Evolutionary conservation across 2,113 vertebrate genomes (phyloP), one percentile per base, ranked within the genome.

Genomic region (Leiothrix lutea): DNA sequence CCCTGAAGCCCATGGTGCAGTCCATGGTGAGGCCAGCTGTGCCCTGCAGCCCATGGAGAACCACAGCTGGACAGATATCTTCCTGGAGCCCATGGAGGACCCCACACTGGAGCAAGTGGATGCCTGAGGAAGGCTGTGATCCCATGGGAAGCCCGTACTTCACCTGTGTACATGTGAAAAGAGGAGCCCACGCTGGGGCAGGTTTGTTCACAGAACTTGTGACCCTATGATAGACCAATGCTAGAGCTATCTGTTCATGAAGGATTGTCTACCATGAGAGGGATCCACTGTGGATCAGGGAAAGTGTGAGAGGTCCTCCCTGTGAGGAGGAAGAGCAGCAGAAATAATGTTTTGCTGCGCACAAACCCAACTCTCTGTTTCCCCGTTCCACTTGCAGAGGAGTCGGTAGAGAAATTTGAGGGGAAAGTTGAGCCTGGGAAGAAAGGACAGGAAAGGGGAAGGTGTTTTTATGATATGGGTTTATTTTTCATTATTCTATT

Each of bases 1-100:
- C 29, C 10, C 29, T 64, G 12, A 1, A 58, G 29, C 12, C n/a
- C 0, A 0, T 38, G 33, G 23, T 45, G 20, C 24, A 50, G 26
- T 12, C 23, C 28, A 16, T 16, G 24, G 48, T 5, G 20, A 50
- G 28, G 9, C 31, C 31, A 80, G 24, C 13, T 56, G 40, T 44
- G 13, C 40, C 8, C 69, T 62, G 31, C 23, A 44, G 47, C 36
- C 35, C 11, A 10, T 22, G 42, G 23, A 69, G 23, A 2, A 11
- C 8, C 7, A 8, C 16, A 24, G 16, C 23, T n/a, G 31, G 36
- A 10, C 20, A 53, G 19, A 53, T 53, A 15, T 20, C 54, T 23
- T n/a, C 42, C 19, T 48, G 42, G 29, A 74, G 29, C 18, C 40
- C 8, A 10, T 48, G 50, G 15, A 73, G 16, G 19, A 54, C 20